Base-by-base conservation (phyloP, 2,113 vertebrate species). In the Perca fluviatilis region DNA sequence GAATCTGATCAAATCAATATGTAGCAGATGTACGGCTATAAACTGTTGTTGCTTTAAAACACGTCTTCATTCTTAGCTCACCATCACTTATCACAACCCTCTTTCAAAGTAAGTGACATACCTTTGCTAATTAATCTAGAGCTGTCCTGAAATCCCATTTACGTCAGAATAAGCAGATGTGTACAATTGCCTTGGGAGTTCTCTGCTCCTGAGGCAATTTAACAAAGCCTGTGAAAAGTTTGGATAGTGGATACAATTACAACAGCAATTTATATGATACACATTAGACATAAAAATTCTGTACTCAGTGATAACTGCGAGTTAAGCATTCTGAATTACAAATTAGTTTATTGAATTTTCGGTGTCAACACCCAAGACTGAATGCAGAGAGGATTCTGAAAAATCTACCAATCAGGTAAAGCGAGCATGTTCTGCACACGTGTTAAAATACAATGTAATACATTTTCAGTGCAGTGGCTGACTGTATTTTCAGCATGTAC, bases 161-260 rank as follows among this genome's bases (percentile, higher is more conserved):
- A 67, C 4, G 7, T 82, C 71, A 77, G 54, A 74, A 57, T 56
- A 25, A 65, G 74, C 81, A 79, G 77, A 78, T 83, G 83, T 62
- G 62, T 60, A 49, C 49, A 67, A 58, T 53, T 69, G 57, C 67
- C 88, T 62, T 43, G 83, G 87, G 90, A 86, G 63, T 73, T 80
- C 30, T 49, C 6, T 23, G 77, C 67, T 61, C 79, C 65, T 64
- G 63, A 77, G 76, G 77, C 50, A 75, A 53, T 77, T 89, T 82
- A 46, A 77, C 61, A 61, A 81, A 79, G 46, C 23, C 54, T 53
- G 62, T 56, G 18, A 67, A 71, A 79, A 72, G 71, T 82, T 74
- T 73, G 54, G 15, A 74, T 81, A 4, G 14, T 27, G 19, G 21
- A 74, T 33, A n/a, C 46, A 50, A 65, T 58, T 76, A 8, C 63